These are phyloP conservation scores for Falcaria lacertinaria DNA, from an alignment of 2,888 invertebrate genomes.

Conservation along the genomic window DNA sequence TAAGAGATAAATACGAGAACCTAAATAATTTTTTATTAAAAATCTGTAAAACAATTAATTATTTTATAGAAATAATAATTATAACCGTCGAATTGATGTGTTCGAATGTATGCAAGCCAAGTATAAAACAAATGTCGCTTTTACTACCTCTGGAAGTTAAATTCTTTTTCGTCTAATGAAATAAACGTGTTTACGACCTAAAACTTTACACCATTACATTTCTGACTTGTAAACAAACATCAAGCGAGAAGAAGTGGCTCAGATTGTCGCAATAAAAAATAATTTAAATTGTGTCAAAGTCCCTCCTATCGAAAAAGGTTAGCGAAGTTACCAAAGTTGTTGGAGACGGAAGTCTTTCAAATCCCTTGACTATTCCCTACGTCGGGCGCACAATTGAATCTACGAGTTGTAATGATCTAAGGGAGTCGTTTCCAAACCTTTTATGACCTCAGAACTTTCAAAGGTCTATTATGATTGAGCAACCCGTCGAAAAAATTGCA, in stretches of 20 bases:
- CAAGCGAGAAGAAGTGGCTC: background rate
- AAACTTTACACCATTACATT: background rate
- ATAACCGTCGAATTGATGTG: background rate
- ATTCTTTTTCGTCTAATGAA: background rate
- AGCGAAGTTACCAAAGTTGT: conserved; percentile 13
- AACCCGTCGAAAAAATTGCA: too few species aligned
- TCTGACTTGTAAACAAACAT: background rate
- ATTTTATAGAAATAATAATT: too few species aligned
- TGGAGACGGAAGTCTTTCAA: conserved; percentile 8
- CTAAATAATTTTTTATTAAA: too few species aligned
- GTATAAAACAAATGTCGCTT: background rate
- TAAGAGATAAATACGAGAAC: too few species aligned
- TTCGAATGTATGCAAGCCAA: background rate
- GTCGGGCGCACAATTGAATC: conserved; percentile 16
- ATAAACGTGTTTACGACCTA: background rate
- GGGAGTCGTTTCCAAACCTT: too few species aligned
- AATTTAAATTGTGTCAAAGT: background rate
- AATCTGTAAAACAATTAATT: too few species aligned
- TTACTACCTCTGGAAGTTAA: background rate
- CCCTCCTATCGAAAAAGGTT: conserved; percentile 7
- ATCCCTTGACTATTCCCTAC: conserved; percentile 9
- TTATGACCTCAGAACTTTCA: too few species aligned
- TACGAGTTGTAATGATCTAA: conserved; percentile 9
- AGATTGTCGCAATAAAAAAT: background rate
- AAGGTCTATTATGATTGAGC: too few species aligned